phyloP scores from a whole-genome alignment of 2,797 vertebrate genomes.

The Chaetophractus vellerosus region DNA sequence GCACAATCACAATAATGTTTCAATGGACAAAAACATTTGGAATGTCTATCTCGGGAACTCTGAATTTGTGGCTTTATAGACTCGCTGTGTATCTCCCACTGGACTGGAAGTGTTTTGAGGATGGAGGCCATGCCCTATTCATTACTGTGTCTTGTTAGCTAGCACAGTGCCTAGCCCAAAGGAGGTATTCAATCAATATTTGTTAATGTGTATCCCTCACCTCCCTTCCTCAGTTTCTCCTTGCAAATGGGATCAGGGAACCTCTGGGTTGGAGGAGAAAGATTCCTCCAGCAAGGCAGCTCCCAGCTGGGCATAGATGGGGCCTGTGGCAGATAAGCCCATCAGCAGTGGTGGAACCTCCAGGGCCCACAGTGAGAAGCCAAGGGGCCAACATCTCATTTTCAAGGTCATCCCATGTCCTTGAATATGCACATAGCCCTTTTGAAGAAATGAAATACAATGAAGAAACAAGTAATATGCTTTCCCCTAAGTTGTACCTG shows the following conservation, averaged over 20 bases:
- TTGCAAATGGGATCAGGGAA: neutral
- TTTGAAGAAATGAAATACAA: neutral
- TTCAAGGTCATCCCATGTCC: neutral
- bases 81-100: no score
- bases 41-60: no score
- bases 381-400: neutral
- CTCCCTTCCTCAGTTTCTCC: neutral
- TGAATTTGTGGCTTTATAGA: neutral
- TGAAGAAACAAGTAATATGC: neutral
- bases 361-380: neutral
- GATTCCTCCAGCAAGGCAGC: neutral
- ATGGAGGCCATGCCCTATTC: neutral
- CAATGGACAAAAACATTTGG: no score
- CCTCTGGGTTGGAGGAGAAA: neutral
- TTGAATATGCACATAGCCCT: neutral
- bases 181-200: neutral
- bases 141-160: neutral
- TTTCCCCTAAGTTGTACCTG: neutral
- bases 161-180: neutral
- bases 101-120: neutral
- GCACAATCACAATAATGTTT: neutral
- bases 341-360: neutral
- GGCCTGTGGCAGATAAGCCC: no score
- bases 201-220: neutral
- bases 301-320: neutral